A percentile compares a stretch with the other conserved stretches of the same genome.
These are phyloP conservation scores for Pristionchus entomophagus DNA, from an alignment of 2,888 invertebrate species.

Conservation along the genomic window DNA sequence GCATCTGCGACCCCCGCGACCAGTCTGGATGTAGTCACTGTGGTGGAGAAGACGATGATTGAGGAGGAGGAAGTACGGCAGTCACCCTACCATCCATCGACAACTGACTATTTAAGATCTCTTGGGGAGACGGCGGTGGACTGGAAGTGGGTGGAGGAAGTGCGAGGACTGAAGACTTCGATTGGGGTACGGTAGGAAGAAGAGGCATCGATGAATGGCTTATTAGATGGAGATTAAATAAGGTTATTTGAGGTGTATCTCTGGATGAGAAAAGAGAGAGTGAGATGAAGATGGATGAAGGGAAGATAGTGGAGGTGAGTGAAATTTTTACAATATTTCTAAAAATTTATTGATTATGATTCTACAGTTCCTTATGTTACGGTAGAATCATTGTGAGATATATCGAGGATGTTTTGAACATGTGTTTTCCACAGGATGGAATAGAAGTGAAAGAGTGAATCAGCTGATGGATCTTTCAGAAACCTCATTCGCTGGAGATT, in stretches of 20 bases:
- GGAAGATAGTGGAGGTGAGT: not conserved
- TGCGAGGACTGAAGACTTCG: slow-evolving; percentile 23
- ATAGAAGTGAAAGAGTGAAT: not conserved
- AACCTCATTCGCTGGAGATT: not conserved
- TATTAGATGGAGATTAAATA: not conserved
- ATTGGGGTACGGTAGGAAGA: slow-evolving; percentile 44
- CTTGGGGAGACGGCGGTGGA: not conserved
- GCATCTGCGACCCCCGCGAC: not conserved
- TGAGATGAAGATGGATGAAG: not conserved
- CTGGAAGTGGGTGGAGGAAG: not conserved
- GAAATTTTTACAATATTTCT: no score
- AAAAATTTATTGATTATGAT: no score
- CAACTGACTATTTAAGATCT: slow-evolving; percentile 11
- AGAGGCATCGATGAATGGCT: not conserved
- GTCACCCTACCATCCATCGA: not conserved
- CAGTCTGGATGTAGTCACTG: not conserved
- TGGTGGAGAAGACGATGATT: not conserved
- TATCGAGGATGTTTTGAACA: no score
- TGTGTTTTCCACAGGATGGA: no score
- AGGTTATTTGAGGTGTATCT: not conserved
- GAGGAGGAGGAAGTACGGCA: slow-evolving; percentile 37
- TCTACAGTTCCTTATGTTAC: no score
- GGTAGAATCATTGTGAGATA: no score
- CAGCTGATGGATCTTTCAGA: not conserved
- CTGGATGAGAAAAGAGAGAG: not conserved